phyloP scores from a whole-genome alignment of 2,113 vertebrate genomes.

The Eupsittula cactorum region DNA sequence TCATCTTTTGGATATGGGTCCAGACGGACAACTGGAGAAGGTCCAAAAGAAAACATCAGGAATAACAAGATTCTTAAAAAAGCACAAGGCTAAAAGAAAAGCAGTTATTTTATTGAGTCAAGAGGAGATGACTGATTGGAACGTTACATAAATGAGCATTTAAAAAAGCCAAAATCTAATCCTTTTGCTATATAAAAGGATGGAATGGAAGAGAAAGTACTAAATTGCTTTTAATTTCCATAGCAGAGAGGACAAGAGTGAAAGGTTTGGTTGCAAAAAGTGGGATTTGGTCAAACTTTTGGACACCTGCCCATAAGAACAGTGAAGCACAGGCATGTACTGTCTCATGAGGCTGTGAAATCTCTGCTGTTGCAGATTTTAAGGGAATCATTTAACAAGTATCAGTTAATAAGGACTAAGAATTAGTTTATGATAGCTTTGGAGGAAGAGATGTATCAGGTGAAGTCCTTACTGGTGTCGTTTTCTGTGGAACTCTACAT shows the following conservation, averaged over 20 bases:
- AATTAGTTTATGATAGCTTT: neutral
- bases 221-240: neutral
- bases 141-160: neutral
- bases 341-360: neutral
- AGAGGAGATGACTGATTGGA: neutral
- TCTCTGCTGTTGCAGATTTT: neutral
- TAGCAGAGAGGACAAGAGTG: neutral
- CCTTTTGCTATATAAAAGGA: neutral
- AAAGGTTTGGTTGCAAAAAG: neutral
- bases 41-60: neutral
- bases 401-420: neutral
- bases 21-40: neutral
- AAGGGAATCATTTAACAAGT: neutral
- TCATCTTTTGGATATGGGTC: neutral
- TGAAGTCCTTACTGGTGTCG: neutral
- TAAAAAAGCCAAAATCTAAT: conserved; percentile 12
- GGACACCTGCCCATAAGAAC: neutral
- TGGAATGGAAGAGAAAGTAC: neutral
- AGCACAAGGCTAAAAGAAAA: neutral
- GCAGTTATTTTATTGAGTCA: neutral
- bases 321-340: neutral
- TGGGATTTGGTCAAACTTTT: neutral
- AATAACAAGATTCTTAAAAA: neutral
- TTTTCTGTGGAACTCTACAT: neutral
- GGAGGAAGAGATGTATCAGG: neutral